Conservation (phyloP, 2,888 invertebrate species). For the Saturnia japonica region DNA sequence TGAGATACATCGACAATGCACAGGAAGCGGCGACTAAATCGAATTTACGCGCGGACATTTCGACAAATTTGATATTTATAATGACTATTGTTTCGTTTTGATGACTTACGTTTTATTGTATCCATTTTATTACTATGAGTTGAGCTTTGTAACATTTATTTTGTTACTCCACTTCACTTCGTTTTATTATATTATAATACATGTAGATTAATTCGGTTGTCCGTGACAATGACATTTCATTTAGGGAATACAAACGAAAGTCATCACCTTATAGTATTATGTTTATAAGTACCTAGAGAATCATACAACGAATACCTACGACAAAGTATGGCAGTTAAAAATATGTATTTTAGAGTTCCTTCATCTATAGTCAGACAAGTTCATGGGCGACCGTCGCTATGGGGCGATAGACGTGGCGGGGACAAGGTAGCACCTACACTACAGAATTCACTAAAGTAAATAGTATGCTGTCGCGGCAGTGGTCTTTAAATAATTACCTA, state of each 20-base stretch:
- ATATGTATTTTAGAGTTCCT: too few relatives aligned
- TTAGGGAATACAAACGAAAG: neutral
- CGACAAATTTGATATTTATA: slow-evolving; percentile 64
- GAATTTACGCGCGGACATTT: slow-evolving; percentile 66
- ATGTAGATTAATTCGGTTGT: neutral
- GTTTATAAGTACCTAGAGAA: too few relatives aligned
- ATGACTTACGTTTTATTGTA: slow-evolving; percentile 31
- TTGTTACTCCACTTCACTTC: neutral
- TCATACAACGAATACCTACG: too few relatives aligned
- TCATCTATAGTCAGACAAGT: too few relatives aligned
- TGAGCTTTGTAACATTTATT: neutral
- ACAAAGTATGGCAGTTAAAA: too few relatives aligned
- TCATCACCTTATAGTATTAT: neutral
- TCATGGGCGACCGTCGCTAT: too few relatives aligned
- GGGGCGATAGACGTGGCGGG: too few relatives aligned
- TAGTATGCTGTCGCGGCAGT: too few relatives aligned
- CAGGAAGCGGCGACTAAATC: slow-evolving; percentile 78
- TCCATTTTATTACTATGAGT: slow-evolving; percentile 21
- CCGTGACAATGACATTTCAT: neutral
- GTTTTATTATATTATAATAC: neutral
- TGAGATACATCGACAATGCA: slow-evolving; percentile 72
- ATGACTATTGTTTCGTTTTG: slow-evolving; percentile 54
- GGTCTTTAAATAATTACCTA: too few relatives aligned
- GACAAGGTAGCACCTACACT: too few relatives aligned
- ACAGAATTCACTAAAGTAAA: too few relatives aligned